Base-by-base conservation (phyloP, 2,113 vertebrate genomes). In the Saimiri boliviensis region DNA sequence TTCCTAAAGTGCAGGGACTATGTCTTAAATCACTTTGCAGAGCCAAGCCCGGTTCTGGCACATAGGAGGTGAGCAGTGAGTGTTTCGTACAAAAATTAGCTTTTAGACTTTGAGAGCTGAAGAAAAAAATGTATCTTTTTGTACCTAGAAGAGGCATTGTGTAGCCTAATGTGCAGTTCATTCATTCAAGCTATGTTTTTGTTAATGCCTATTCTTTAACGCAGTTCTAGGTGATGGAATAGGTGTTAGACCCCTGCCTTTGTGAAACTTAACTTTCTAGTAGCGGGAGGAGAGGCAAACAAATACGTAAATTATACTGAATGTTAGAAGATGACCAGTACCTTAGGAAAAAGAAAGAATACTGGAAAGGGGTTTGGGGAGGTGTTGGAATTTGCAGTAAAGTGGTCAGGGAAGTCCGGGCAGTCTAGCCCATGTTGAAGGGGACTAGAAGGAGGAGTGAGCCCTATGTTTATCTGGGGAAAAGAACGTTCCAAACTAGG, bases 21-120 rank as follows among this genome's bases (percentile, higher is more conserved):
- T 71, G 82, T 97, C 42, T 82, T 97, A 79, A 91, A 70, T 80
- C 30, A 68, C 5, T 91, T 96, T 85, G 6, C 77, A 95, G 68
- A 94, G 35, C 81, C 66, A 82, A 76, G 21, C 45, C 70, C 54
- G 49, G 13, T 92, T 87, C 32, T 90, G 58, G 63, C 77, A 86
- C 25, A 47, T 45, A 66, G 30, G 56, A 87, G 23, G 56, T 88
- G 17, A 89, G 3, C 93, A 79, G 0, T 94, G 86, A 52, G 7
- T 91, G 73, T 94, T 96, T 70, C 8, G 6, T 86, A 82, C 17
- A 73, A 71, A 85, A 89, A 54, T 80, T 92, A 54, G 71, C 76
- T 60, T 88, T 86, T 21, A 90, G 63, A 35, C 20, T 86, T 66
- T 76, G 7, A 70, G 21, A 2, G 2, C 4, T 60, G 63, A 30